Evolutionary conservation across 2,113 vertebrate species (phyloP).

Genomic region (Tonatia bakeri): DNA sequence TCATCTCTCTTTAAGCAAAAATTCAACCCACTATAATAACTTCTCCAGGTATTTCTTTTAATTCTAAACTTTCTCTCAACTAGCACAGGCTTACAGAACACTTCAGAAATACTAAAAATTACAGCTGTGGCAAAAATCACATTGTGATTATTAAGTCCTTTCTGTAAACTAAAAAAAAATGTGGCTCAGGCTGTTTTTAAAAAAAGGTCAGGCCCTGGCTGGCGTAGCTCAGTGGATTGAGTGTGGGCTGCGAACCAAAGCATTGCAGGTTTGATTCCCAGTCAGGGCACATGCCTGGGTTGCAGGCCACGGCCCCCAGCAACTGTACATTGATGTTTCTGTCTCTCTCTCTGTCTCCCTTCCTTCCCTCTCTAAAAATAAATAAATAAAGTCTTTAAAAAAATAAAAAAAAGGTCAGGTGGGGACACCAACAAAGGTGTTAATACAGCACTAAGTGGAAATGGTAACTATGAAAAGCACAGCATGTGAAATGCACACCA

Average conservation of each 20-base stretch:
- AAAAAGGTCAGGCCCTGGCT: too few species aligned
- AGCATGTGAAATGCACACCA: rapidly evolving
- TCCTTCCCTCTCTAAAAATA: too few species aligned
- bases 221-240: too few species aligned
- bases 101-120: not conserved
- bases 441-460: not conserved
- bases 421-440: too few species aligned
- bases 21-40: not conserved
- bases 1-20: not conserved
- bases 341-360: too few species aligned
- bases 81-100: not conserved
- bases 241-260: too few species aligned
- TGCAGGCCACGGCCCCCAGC: too few species aligned
- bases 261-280: too few species aligned
- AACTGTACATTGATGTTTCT: too few species aligned
- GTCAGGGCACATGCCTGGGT: too few species aligned
- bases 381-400: too few species aligned
- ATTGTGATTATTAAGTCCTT: not conserved
- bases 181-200: not conserved
- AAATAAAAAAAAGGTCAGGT: not conserved
- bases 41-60: not conserved
- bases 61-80: not conserved
- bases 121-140: constrained; percentile 9
- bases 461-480: rapidly evolving
- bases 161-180: not conserved